These are phyloP conservation scores for Dryoscopus gambensis DNA, from an alignment of 2,113 vertebrate genomes.

Conservation along the genomic window DNA sequence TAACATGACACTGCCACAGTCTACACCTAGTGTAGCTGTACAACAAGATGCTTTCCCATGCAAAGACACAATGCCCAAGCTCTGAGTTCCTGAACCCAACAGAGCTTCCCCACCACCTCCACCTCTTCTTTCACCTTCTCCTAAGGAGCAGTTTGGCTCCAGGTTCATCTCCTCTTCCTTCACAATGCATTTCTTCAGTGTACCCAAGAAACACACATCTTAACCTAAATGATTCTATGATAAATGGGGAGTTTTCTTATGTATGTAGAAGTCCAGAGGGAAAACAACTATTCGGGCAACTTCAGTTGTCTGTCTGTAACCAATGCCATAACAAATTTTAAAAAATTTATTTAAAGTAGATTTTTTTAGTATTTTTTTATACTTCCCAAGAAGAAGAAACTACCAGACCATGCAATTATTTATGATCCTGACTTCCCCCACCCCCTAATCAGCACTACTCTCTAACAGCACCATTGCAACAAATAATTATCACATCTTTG, in stretches of 20 bases:
- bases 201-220: neutral
- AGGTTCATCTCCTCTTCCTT: neutral
- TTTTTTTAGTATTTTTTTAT: neutral
- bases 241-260: neutral
- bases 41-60: neutral
- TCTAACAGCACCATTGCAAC: neutral
- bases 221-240: neutral
- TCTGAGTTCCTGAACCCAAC: neutral
- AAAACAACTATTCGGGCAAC: neutral
- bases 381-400: neutral
- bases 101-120: neutral
- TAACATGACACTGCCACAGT: neutral
- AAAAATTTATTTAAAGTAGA: neutral
- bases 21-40: neutral
- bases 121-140: neutral
- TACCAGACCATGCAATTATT: neutral
- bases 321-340: fast-evolving
- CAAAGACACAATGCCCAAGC: neutral
- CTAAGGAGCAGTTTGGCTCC: neutral
- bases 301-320: neutral
- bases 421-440: neutral
- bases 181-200: neutral
- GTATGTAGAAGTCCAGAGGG: neutral
- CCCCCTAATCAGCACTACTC: neutral
- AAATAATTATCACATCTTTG: neutral